phyloP scores from a whole-genome alignment of 2,888 invertebrate genomes.

The Synergus gifuensis region DNA sequence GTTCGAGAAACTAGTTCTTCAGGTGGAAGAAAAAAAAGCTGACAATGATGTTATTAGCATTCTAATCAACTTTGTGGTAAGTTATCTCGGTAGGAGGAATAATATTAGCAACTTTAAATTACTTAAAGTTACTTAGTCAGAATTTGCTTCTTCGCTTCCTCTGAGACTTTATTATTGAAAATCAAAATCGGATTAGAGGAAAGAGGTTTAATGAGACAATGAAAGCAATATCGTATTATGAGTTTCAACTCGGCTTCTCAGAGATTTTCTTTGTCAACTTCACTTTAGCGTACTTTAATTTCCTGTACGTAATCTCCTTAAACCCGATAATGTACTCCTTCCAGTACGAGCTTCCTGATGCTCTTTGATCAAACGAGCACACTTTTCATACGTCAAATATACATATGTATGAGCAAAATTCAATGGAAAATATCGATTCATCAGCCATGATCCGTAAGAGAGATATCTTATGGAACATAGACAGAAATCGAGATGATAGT shows the following conservation, averaged over 20 bases:
- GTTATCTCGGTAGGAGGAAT: neutral
- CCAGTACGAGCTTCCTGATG: slow-evolving; percentile 12
- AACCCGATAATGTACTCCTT: slow-evolving; percentile 36
- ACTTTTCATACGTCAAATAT: slow-evolving; percentile 27
- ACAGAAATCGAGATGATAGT: slow-evolving; percentile 22
- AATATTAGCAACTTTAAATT: slow-evolving; percentile 5
- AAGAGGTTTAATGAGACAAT: slow-evolving; percentile 28
- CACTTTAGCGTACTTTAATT: slow-evolving; percentile 11
- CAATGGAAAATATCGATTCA: slow-evolving; percentile 23
- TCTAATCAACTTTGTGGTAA: slow-evolving; percentile 18
- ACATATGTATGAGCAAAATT: slow-evolving; percentile 18
- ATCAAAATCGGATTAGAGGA: slow-evolving; percentile 13
- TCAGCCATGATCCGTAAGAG: neutral
- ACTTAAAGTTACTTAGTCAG: slow-evolving; percentile 13
- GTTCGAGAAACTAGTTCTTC: neutral
- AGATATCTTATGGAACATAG: slow-evolving; percentile 20
- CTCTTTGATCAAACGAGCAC: slow-evolving; percentile 29
- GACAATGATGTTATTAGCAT: neutral
- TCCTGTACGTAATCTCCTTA: slow-evolving; percentile 28
- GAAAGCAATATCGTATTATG: slow-evolving; percentile 27
- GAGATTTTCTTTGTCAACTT: slow-evolving; percentile 16
- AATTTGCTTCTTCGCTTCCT: neutral
- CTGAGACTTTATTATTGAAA: slow-evolving; percentile 9
- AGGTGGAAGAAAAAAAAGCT: neutral
- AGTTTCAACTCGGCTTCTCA: neutral